Conservation (phyloP, 92 coral and sea anemone genomes). For the Siderastrea siderea region DNA sequence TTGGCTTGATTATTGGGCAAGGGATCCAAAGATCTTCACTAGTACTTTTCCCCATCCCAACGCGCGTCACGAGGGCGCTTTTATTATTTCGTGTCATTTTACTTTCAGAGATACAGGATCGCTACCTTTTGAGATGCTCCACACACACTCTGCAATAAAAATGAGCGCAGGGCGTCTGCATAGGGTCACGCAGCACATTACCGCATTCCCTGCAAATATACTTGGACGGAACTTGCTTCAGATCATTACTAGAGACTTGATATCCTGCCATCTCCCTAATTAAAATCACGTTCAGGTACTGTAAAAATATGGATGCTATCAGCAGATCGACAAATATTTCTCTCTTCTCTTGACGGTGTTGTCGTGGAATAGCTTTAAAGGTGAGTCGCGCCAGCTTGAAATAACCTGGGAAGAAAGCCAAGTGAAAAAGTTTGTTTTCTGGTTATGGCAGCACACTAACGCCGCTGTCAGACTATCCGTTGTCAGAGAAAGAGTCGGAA, state of each 20-base stretch:
- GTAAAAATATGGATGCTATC: background rate
- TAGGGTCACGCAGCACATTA: constrained; percentile 51
- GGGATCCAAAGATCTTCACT: background rate
- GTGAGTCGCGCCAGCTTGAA: too few species aligned
- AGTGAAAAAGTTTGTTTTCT: too few species aligned
- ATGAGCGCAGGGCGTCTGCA: constrained; percentile 76
- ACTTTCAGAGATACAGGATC: background rate
- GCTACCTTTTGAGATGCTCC: constrained; percentile 21
- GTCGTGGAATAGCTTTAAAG: too few species aligned
- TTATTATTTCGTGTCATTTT: too few species aligned
- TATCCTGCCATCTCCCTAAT: constrained; percentile 10
- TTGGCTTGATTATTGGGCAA: too few species aligned
- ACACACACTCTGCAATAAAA: constrained; percentile 63
- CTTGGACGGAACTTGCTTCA: constrained; percentile 14
- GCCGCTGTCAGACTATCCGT: too few species aligned
- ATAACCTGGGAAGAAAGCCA: too few species aligned
- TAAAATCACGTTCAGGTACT: background rate
- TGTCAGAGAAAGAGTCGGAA: too few species aligned
- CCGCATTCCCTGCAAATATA: constrained; percentile 44
- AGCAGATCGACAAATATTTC: background rate
- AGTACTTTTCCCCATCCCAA: too few species aligned
- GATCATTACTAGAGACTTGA: background rate
- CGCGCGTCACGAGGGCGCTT: too few species aligned
- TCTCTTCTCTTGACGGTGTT: too few species aligned
- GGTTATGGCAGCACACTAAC: too few species aligned